A percentile compares a stretch with the other conserved stretches of the same genome.
Conservation (phyloP, 2,797 vertebrate genomes). For the Alauda arvensis region DNA sequence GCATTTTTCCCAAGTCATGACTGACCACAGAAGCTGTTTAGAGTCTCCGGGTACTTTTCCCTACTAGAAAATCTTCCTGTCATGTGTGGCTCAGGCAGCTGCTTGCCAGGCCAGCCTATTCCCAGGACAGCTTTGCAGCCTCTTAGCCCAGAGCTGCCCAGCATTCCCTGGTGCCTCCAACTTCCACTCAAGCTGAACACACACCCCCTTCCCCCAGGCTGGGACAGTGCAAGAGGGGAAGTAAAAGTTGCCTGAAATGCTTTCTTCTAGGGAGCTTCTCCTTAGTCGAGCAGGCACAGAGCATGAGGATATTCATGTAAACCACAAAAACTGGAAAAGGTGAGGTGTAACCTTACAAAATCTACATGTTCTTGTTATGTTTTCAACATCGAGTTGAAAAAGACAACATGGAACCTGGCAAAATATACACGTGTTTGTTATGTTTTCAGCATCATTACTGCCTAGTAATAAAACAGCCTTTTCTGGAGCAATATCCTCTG, state of each 20-base stretch:
- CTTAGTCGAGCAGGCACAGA: fast-evolving
- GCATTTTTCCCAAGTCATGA: fast-evolving
- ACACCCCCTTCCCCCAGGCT: too few species aligned
- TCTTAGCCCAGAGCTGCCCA: too few species aligned
- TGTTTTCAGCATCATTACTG: not conserved
- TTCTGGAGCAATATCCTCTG: not conserved
- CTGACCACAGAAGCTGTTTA: not conserved
- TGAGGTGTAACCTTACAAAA: not conserved
- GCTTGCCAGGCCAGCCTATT: not conserved
- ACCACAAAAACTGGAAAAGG: not conserved
- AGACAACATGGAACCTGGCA: not conserved
- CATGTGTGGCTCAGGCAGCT: not conserved
- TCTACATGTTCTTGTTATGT: fast-evolving
- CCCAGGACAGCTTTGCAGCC: not conserved
- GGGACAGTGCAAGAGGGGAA: fast-evolving
- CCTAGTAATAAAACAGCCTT: not conserved
- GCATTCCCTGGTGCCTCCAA: not conserved
- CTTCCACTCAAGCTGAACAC: not conserved
- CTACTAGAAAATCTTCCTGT: not conserved
- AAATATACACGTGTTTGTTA: not conserved
- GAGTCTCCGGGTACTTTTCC: too few species aligned
- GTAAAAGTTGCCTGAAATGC: not conserved
- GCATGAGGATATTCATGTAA: fast-evolving
- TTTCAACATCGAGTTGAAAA: not conserved
- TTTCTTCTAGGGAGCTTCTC: not conserved